Conservation (phyloP, 2,797 vertebrate species). For the Argyrosomus regius region DNA sequence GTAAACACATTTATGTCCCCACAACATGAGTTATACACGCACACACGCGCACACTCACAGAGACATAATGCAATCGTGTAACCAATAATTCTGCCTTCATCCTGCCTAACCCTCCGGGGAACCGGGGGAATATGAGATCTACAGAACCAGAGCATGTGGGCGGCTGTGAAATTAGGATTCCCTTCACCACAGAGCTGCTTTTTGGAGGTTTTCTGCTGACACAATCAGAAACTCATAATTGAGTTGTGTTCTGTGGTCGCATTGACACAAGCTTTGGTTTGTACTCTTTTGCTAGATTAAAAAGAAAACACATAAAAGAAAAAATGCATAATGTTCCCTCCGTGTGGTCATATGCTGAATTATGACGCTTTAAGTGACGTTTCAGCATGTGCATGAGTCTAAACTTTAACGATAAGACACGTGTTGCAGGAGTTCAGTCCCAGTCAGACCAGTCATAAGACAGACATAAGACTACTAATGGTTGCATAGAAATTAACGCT, state of each 20-base stretch:
- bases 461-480: neutral
- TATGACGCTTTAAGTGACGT: neutral
- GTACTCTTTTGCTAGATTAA: neutral
- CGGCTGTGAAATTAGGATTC: slow-evolving; percentile 60
- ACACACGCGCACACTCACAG: neutral
- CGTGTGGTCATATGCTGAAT: neutral
- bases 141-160: slow-evolving; percentile 31
- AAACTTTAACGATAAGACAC: neutral
- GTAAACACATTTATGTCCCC: too few species aligned
- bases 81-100: slow-evolving; percentile 40
- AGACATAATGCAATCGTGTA: slow-evolving; percentile 16
- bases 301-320: slow-evolving; percentile 2
- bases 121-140: slow-evolving; percentile 21
- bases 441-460: slow-evolving; percentile 18
- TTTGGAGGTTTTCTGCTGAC: slow-evolving; percentile 53
- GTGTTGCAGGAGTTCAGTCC: slow-evolving; percentile 4
- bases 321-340: neutral
- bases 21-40: neutral
- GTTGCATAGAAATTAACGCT: neutral
- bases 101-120: slow-evolving; percentile 26
- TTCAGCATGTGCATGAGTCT: neutral
- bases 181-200: slow-evolving; percentile 21
- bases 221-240: slow-evolving; percentile 49
- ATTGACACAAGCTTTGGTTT: slow-evolving; percentile 3
- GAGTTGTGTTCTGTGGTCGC: slow-evolving; percentile 45